Evolutionary conservation across 2,888 invertebrate species (phyloP), one percentile per base, ranked within the genome.

Genomic region (Torymus auratus): DNA sequence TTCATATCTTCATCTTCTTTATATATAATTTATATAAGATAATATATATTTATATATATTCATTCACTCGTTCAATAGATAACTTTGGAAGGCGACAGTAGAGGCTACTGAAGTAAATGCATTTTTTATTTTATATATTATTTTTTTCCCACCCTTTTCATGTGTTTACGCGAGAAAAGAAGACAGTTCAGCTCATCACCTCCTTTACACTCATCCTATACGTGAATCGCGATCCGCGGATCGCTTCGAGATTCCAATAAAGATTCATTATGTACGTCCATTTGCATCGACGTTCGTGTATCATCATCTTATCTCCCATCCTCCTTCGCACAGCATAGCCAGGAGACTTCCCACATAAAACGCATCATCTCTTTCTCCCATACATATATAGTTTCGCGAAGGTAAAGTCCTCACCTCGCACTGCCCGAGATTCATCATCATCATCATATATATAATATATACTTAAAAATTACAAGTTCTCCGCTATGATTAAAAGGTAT

Each of bases 81-180:
- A 82, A 84, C 84, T 87, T 85, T 87, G 87, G 87, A 89, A 89
- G 88, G 89, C 88, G 88, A 89, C 88, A 87, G 87, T 88, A 88
- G 87, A 88, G 83, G 83, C 87, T 89, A 89, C 87, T 86, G 87
- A 89, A 88, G 87, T 89, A 89, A 89, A 89, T 88, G 88, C 88
- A 88, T 80, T 80, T 41, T 41, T 41, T 41, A 10, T 41, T 41
- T 41, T 41, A 41, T 41, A 41, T 41, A 41, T 41, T 41, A 41
- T 41, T 41, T 41, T 41, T 41, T 5, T 1, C 7, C 7, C 41
- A 41, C 7, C 41, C 41, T 41, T 41, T 41, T 41, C 41, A 41
- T 41, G 7, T 41, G 7, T 41, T 41, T 41, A 86, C 85, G 85
- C 84, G 85, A 84, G 85, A 83, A 86, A 86, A 80, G 84, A 87